These are phyloP conservation scores for Cephus pulcher DNA, from an alignment of 2,888 invertebrate genomes.

Conservation along the genomic window DNA sequence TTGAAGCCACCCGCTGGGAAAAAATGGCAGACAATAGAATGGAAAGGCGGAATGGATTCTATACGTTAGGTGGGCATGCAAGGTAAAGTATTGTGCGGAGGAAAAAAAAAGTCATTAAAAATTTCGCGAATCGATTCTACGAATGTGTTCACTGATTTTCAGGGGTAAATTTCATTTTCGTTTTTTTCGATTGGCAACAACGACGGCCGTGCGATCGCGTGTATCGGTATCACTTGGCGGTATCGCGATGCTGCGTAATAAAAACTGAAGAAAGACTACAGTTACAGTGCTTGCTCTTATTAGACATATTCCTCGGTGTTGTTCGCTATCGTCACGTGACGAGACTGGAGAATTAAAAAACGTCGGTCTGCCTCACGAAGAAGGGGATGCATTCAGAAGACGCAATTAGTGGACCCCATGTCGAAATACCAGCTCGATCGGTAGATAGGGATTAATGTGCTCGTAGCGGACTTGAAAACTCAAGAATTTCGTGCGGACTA, in stretches of 20 bases:
- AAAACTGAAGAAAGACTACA: background rate
- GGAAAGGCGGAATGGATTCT: slow-evolving; percentile 21
- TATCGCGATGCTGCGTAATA: background rate
- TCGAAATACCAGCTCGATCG: background rate
- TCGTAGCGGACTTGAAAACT: background rate
- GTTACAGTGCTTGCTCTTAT: background rate
- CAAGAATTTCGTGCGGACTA: background rate
- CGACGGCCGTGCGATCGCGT: no score
- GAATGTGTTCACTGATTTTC: background rate
- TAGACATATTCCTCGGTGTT: background rate
- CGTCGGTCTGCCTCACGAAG: background rate
- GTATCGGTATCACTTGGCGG: background rate
- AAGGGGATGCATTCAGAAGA: slow-evolving; percentile 6
- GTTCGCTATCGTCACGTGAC: background rate
- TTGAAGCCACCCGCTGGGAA: slow-evolving; percentile 16
- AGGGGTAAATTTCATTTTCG: background rate
- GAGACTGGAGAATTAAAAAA: background rate
- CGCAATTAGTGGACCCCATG: background rate
- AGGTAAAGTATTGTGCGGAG: background rate
- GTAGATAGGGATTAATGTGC: background rate
- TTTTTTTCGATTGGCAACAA: no score
- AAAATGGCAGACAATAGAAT: slow-evolving; percentile 24
- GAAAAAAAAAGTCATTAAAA: background rate
- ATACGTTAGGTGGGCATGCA: background rate
- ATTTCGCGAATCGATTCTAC: background rate